phyloP scores from a whole-genome alignment of 2,888 invertebrate genomes.

The Metacarcinus magister region DNA sequence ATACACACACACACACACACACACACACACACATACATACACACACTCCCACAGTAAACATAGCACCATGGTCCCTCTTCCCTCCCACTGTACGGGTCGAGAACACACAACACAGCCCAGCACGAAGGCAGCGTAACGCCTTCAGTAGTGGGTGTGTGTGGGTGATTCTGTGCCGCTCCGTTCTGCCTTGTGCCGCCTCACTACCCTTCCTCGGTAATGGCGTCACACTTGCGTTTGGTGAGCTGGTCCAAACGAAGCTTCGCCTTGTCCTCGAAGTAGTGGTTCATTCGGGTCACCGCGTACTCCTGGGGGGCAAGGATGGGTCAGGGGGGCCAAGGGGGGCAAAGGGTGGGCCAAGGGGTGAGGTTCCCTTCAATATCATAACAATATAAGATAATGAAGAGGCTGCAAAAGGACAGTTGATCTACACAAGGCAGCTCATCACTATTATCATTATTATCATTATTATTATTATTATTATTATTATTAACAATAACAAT shows the following conservation, averaged over 20 bases:
- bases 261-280: constrained; percentile 86
- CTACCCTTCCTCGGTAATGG: constrained; percentile 67
- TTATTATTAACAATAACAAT: too few species aligned
- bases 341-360: neutral
- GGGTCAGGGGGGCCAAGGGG: neutral
- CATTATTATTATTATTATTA: too few species aligned
- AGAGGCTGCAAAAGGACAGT: too few species aligned
- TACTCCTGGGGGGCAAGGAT: constrained; percentile 87
- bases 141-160: neutral
- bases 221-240: constrained; percentile 74
- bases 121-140: neutral
- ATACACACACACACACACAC: too few species aligned
- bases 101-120: constrained; percentile 12
- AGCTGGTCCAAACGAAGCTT: constrained; percentile 77
- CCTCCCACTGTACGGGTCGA: neutral
- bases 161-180: neutral
- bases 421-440: too few species aligned
- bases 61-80: constrained; percentile 51
- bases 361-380: too few species aligned
- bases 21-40: neutral
- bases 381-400: too few species aligned
- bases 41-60: neutral
- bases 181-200: neutral
- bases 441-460: too few species aligned
- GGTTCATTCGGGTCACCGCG: constrained; percentile 88